phyloP scores from a whole-genome alignment of 1,140 invertebrate species.

The Tribolium castaneum region DNA sequence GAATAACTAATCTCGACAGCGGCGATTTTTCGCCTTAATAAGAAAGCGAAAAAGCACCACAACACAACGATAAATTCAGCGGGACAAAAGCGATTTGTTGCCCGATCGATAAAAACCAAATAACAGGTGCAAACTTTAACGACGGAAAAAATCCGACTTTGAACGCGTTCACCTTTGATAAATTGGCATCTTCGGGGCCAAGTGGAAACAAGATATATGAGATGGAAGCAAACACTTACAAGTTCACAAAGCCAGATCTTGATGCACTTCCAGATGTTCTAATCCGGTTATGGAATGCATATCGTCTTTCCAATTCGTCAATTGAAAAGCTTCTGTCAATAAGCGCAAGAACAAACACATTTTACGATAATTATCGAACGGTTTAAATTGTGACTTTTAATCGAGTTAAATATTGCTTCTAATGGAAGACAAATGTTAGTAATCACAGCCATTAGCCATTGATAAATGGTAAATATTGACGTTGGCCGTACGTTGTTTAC shows the following conservation, averaged over 20 bases:
- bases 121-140: constrained; percentile 32
- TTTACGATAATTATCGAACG: not conserved
- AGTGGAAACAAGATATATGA: constrained; percentile 15
- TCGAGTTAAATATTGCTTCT: not conserved
- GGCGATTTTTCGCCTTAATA: constrained; percentile 16
- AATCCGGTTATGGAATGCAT: constrained; percentile 6
- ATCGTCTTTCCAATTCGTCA: not conserved
- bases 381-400: not conserved
- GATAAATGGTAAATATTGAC: not conserved
- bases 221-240: constrained; percentile 27
- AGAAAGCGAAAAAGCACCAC: not conserved
- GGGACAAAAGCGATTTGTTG: constrained; percentile 2
- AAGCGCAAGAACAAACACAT: not conserved
- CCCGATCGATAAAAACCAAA: constrained; percentile 14
- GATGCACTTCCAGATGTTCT: constrained; percentile 26
- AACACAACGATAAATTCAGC: not conserved
- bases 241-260: constrained; percentile 32
- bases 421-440: constrained; percentile 8
- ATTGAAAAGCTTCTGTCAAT: constrained; percentile 1
- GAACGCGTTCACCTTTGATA: not conserved
- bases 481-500: no score
- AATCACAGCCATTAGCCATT: not conserved
- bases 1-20: constrained; percentile 31
- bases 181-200: not conserved
- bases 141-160: not conserved